Base-by-base conservation (phyloP, 1,140 invertebrate genomes). In the Drosophila triauraria region DNA sequence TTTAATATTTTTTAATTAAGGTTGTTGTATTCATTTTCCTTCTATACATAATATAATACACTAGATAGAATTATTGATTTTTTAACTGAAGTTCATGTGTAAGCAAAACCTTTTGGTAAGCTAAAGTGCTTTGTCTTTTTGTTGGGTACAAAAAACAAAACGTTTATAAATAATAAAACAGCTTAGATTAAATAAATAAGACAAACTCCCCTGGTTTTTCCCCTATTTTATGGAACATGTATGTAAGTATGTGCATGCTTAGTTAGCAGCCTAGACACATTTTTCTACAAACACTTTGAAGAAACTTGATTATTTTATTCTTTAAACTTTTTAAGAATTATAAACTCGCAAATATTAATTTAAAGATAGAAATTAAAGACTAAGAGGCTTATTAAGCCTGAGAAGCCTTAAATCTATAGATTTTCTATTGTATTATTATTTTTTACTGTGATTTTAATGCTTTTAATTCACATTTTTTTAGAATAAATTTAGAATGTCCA, bases 141-240 rank as follows among this genome's bases (percentile, higher is more conserved):
- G 8, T 32, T 10, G 27, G 9, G 1, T 27, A 53, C 50, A 51
- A 17, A 17, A 17, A 35, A 35, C 20, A 3, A 35, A 35, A 35
- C 35, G 10, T 23, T 47, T 20, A 46, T 59, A 59, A 59, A 59
- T 59, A 47, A n/a, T 59, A 30, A 32, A 59, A 23, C 8, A 47
- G 42, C 17, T 47, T 27, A 15, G 43, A 42, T 1, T 20, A 20
- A 20, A 20, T 20, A 20, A 20, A 20, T 1, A 20, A 20, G 13
- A 32, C 13, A 60, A 27, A 32, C 13, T n/a, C 4, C 32, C 32
- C n/a, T 35, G 50, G 32, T 53, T 7, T 35, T 13, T 23, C 13
- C 3, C 3, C 5, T 13, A 35, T 35, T 53, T 13, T 15, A 53
- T 53, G 3, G 3, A 53, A 20, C 10, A 32, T 1, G 2, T 8